Percentiles rank a stretch among this genome's conserved stretches.
phyloP scores from a whole-genome alignment of 2,797 vertebrate genomes.

The Sebastes umbrosus region DNA sequence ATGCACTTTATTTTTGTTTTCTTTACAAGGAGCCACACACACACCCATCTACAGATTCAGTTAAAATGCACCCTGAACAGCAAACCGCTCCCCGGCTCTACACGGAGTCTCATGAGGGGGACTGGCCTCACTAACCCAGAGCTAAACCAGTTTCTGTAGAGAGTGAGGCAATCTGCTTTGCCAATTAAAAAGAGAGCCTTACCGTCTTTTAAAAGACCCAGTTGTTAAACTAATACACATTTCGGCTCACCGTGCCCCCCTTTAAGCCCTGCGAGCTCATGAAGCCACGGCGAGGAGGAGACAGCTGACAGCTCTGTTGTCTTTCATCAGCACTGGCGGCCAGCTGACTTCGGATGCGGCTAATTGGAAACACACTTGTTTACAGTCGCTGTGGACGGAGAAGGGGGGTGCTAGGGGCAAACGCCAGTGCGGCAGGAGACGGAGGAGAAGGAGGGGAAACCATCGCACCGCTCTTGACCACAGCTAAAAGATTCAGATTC shows the following conservation, averaged over 20 bases:
- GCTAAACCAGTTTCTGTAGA: constrained; percentile 51
- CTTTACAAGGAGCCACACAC: constrained; percentile 50
- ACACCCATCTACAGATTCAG: constrained; percentile 21
- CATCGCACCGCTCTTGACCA: neutral
- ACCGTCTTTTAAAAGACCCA: constrained; percentile 53
- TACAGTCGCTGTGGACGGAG: constrained; percentile 38
- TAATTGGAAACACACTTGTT: constrained; percentile 79
- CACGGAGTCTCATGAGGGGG: constrained; percentile 9
- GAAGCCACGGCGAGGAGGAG: constrained; percentile 11
- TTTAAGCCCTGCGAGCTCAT: constrained; percentile 21
- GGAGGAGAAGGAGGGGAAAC: constrained; percentile 5
- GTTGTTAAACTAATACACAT: constrained; percentile 63
- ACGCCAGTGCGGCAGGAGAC: constrained; percentile 20
- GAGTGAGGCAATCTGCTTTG: constrained; percentile 46
- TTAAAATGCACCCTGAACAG: constrained; percentile 23
- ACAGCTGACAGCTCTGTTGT: constrained; percentile 42
- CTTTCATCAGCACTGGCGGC: constrained; percentile 54
- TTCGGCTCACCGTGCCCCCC: constrained; percentile 21
- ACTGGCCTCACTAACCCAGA: constrained; percentile 35
- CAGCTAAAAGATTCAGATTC: neutral
- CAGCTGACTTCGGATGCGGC: constrained; percentile 36
- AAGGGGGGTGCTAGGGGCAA: constrained; percentile 29
- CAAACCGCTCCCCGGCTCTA: constrained; percentile 19
- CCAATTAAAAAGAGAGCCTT: constrained; percentile 61
- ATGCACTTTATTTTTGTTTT: constrained; percentile 56